Evolutionary conservation across 1,140 invertebrate species (phyloP), one percentile per base, ranked within the genome.

Genomic region (Macrobrachium nipponense): DNA sequence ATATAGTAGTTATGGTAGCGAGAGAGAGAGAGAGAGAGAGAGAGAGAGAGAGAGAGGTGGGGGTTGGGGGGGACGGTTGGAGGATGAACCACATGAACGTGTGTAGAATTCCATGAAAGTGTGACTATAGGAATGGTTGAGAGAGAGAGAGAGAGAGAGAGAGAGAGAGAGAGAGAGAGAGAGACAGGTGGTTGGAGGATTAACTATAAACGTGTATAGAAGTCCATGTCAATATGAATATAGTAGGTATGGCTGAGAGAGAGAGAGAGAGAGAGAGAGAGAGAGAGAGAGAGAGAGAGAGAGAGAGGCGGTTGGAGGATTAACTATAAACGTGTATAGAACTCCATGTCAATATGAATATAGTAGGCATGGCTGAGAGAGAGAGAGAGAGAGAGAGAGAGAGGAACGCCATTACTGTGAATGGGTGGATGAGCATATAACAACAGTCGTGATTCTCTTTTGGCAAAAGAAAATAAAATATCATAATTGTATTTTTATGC

Each of bases 121-220:
- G 5, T n/a, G 70, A 36, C 2, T n/a, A 36, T n/a, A 2, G 15
- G 70, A 3, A 36, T 15, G 70, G 27, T 15, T n/a, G 70, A 73
- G 18, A 36, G 27, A 73, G 70, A 73, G 70, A 73, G 70, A 73
- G 27, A 18, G 27, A 36, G 27, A 73, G 70, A 73, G 27, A 36
- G 70, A 73, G 27, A 73, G 70, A 27, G 14, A 72, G 14, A 72
- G 77, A 17, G 23, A 72, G 23, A 17, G 70, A 72, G 23, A 72
- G 70, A 73, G 70, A 6, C 2, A 8, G n/a, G 4, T 8, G 72
- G 64, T 59, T 64, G n/a, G 27, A 18, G 14, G n/a, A 20, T 78
- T 0, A 78, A 23, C n/a, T 8, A 80, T 20, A 15, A 15, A 77
- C 15, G 64, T 62, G 58, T 36, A 4, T 4, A 36, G 27, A 36